Base-by-base conservation (phyloP, 1,140 invertebrate genomes). In the Euura saliciscinereae region DNA sequence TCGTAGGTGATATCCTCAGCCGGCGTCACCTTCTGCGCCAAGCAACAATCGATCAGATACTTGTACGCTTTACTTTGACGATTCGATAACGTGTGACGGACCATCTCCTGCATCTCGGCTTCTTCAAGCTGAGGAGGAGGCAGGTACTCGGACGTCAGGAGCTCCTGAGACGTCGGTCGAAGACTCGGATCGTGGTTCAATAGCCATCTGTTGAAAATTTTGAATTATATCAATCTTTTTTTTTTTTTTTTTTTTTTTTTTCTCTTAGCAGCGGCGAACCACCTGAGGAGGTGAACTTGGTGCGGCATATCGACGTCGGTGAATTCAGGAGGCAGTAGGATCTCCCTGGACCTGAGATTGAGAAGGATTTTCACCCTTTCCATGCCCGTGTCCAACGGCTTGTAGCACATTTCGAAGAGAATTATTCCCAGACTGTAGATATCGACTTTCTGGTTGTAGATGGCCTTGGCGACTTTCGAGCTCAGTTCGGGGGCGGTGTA, bases 391-490 rank as follows among this genome's bases (percentile, higher is more conserved):
- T 85, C 84, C 43, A 97, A 88, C 66, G 91, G 92, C 7, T 82
- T 83, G 82, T 96, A 95, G 78, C 94, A 96, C 98, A 99, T 99
- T 89, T 98, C 96, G 84, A 97, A 97, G 70, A 97, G 90, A 72
- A 97, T 97, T n/a, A 98, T 94, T 10, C 96, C 96, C 44, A 96
- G 86, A 82, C 92, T 94, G 79, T 97, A 98, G 78, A 98, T 96
- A 83, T 99, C 98, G 7, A 98, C 96, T 91, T 99, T 99, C 89
- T 98, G 92, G 89, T 95, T 96, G 80, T 96, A 96, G 71, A 92
- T 91, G 3, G 91, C 90, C 86, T 94, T 95, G 1, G 88, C 86
- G 0, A 88, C 87, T 74, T 90, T 91, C 28, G 88, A 89, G 3
- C 90, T 91, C 13, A 98, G 86, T 87, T 99, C 97, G 1, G 97